Conservation (phyloP, 2,888 invertebrate species). For the Seira musarum region DNA sequence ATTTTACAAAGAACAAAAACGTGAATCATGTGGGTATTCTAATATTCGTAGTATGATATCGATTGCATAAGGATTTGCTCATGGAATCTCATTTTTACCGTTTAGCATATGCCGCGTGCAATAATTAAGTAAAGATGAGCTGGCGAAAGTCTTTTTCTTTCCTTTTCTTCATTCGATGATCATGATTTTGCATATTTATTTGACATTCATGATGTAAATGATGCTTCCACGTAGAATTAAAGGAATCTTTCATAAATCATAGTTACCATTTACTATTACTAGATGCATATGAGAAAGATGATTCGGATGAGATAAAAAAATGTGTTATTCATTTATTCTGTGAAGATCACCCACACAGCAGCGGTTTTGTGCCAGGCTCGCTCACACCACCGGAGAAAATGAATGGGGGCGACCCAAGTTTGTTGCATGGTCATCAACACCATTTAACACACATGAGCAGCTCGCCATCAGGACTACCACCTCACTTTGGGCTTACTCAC, state of each 20-base stretch:
- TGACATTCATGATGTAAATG: constrained; percentile 24
- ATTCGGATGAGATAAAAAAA: neutral
- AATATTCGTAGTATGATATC: too few species aligned
- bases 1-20: too few species aligned
- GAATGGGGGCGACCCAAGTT: constrained; percentile 71
- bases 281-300: neutral
- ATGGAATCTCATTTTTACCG: too few species aligned
- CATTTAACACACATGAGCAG: constrained; percentile 70
- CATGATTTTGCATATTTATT: constrained; percentile 53
- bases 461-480: constrained; percentile 79
- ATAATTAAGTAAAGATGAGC: too few species aligned
- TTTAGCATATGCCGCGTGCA: too few species aligned
- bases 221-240: neutral
- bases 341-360: constrained; percentile 70
- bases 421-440: constrained; percentile 70
- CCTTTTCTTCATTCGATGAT: constrained; percentile 27
- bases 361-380: constrained; percentile 72
- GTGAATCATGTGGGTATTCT: too few species aligned
- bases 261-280: too few species aligned
- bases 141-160: constrained; percentile 27
- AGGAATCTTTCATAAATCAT: neutral
- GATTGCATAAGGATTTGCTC: too few species aligned
- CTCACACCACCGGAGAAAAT: constrained; percentile 74
- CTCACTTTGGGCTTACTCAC: constrained; percentile 81
- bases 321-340: constrained; percentile 30